Evolutionary conservation across 2,113 vertebrate genomes (phyloP), one percentile per base, ranked within the genome.

Genomic region (Scolopax mira): DNA sequence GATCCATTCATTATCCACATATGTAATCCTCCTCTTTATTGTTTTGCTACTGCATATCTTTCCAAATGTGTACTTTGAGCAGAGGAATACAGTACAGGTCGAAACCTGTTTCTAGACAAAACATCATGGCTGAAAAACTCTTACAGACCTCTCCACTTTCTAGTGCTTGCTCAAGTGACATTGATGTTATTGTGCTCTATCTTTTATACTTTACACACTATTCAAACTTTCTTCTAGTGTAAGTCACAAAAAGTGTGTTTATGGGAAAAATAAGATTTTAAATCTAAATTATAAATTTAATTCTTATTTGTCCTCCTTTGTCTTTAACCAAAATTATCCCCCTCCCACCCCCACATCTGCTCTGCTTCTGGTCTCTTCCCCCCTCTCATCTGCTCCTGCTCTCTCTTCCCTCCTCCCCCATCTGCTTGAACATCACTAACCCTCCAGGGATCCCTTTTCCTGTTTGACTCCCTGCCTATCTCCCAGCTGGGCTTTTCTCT

Each of bases 311-410:
- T 74, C 69, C 71, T 94, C 85, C 73, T 96, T 96, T 83, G 75
- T 83, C 94, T 96, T 96, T 81, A 97, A 95, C 62, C 62, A 94
- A 94, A 96, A 95, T 95, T 91, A 96, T 52, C 91, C 93, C 73
- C 42, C 96, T 92, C 70, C 85, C 72, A 84, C 91, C 75, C 64
- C 64, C 91, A 91, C 96, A 97, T 96, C 96, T 97, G 96, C 78
- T 96, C 83, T 69, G 15, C 41, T 91, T 82, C 95, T 95, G 75
- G 72, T 95, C 15, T 93, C n/a, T 92, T 82, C 57, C 74, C 94
- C 84, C 79, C 88, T 95, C 87, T 92, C 96, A 96, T 97, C 93
- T 97, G 96, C 58, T 97, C 25, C 58, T 73, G 64, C 39, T 91
- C 67, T 84, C 39, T 88, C 41, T 93, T 92, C 70, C 90, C 90